phyloP scores from a whole-genome alignment of 2,797 vertebrate genomes.

The Typhlichthys eigenmanni region DNA sequence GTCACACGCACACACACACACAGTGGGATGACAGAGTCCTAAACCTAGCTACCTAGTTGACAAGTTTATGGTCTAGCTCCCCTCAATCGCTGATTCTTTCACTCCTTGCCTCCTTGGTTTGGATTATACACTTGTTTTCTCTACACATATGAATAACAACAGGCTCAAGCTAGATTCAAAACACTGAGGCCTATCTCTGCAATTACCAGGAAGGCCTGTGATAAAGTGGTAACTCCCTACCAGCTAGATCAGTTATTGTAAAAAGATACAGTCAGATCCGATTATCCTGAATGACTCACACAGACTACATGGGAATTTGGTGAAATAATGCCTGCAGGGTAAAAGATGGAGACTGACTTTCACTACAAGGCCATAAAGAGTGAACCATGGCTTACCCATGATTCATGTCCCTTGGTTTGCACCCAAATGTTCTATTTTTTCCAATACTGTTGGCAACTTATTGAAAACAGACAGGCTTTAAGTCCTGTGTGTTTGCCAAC shows the following conservation, averaged over 20 bases:
- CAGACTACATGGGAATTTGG: constrained; percentile 23
- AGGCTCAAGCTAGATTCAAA: constrained; percentile 20
- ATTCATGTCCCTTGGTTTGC: constrained; percentile 15
- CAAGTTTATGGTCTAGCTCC: constrained; percentile 58
- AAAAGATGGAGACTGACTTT: constrained; percentile 39
- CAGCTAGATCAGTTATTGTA: constrained; percentile 31
- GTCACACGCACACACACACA: constrained; percentile 13
- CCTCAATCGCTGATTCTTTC: constrained; percentile 37
- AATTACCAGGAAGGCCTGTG: constrained; percentile 55
- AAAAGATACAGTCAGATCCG: constrained; percentile 43
- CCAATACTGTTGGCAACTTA: constrained; percentile 11
- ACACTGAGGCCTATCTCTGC: constrained; percentile 42
- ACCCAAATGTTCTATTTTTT: constrained; percentile 8
- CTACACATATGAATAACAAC: constrained; percentile 3
- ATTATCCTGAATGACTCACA: constrained; percentile 55
- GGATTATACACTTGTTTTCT: background rate
- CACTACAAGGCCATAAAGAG: constrained; percentile 23
- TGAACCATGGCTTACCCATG: constrained; percentile 20
- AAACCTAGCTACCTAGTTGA: constrained; percentile 39
- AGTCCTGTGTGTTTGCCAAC: no score
- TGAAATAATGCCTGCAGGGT: constrained; percentile 33
- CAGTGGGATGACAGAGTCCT: constrained; percentile 17
- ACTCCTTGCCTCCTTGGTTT: constrained; percentile 18
- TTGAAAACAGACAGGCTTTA: constrained; percentile 2
- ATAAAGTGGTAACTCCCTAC: constrained; percentile 39